Base-by-base conservation (phyloP, 2,113 vertebrate species). In the Mirounga angustirostris region DNA sequence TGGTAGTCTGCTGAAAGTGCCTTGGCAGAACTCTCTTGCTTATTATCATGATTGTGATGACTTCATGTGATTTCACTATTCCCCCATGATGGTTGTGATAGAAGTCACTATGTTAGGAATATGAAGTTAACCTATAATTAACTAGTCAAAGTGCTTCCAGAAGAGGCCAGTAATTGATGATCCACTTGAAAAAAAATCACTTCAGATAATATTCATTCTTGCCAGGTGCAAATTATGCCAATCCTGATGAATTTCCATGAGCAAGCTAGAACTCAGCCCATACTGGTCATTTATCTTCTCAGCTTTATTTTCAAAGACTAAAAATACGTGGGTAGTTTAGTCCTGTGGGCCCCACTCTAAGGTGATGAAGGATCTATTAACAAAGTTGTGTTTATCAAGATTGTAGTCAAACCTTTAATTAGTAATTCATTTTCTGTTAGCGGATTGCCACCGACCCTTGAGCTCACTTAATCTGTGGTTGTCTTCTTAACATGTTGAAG, bases 371-470 rank as follows among this genome's bases (percentile, higher is more conserved):
- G 4, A n/a, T 46, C 18, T 94, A 9, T 95, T 91, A 92, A 84
- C 26, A 81, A 61, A 78, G 50, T 61, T 65, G 14, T 85, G 93
- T 87, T 36, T 65, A 88, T 94, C 85, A 92, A 92, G 40, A 81
- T 81, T 78, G 94, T 92, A 69, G 67, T 87, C 89, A 94, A 63
- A 16, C 22, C 97, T 95, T 97, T 98, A 98, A 98, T 98, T 97
- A 98, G 81, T 98, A 98, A 98, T 97, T 97, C 97, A 0, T 0
- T 95, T 98, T 80, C 91, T 88, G 40, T 67, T 94, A 84, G 61
- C 80, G 71, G 65, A 92, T 98, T 98, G 94, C 92, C 97, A 97
- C 97, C 98, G 98, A 97, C 97, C 97, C 0, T 96, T 98, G 97
- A 98, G 86, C 92, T 97, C 74, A 7, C 33, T 89, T 96, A 97